Conservation (phyloP, 2,113 vertebrate species). For the Coptodon bakossiorum region DNA sequence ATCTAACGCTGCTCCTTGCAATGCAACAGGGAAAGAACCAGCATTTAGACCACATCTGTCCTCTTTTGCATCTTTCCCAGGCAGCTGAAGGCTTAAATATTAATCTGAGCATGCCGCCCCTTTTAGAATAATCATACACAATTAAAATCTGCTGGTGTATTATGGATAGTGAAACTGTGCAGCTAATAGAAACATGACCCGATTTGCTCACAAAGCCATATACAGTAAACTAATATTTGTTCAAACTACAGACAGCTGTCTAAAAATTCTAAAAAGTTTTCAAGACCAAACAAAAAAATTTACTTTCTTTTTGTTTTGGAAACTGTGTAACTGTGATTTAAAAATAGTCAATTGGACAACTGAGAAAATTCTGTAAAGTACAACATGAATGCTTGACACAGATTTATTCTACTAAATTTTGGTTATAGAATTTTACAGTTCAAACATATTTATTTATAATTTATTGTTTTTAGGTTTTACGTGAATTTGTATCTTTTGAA, state of each 20-base stretch:
- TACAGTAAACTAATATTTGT: neutral
- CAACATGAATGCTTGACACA: neutral
- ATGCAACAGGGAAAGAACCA: neutral
- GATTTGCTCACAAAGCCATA: neutral
- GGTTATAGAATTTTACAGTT: neutral
- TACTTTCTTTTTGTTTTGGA: neutral
- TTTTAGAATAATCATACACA: neutral
- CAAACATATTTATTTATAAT: neutral
- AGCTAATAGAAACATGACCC: neutral
- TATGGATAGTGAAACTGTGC: neutral
- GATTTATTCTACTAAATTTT: neutral
- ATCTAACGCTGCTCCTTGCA: neutral
- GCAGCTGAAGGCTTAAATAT: neutral
- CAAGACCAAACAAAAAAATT: neutral
- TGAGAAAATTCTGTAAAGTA: neutral
- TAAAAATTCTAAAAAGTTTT: neutral
- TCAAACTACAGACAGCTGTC: fast-evolving
- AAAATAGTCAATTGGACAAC: neutral
- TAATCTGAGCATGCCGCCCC: neutral
- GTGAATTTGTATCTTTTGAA: neutral
- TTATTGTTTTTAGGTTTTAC: neutral
- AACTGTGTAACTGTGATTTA: neutral
- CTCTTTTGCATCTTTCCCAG: neutral
- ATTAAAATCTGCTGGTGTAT: neutral
- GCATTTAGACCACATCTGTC: neutral